Evolutionary conservation across 2,888 invertebrate species (phyloP).

Genomic region (Aelia acuminata): DNA sequence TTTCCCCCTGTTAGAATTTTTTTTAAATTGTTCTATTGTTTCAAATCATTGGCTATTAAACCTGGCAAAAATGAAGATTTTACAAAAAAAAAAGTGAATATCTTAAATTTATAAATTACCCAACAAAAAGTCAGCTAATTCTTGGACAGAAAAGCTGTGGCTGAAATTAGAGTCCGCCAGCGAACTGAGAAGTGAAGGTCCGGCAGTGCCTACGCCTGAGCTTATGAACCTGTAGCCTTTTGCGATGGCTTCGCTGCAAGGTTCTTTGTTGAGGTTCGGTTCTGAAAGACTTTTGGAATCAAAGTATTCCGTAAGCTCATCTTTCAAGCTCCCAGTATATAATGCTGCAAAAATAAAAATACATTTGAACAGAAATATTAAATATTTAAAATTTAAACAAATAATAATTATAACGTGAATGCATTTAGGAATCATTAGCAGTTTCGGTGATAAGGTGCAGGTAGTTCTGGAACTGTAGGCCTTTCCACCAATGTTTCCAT

Average conservation of each 20-base stretch:
- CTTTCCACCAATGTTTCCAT: too few relatives aligned
- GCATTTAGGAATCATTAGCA: too few relatives aligned
- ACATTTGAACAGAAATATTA: too few relatives aligned
- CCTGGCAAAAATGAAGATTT: too few relatives aligned
- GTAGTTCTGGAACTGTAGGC: too few relatives aligned
- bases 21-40: too few relatives aligned
- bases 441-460: too few relatives aligned
- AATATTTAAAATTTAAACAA: too few relatives aligned
- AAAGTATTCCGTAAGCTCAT: constrained; percentile 67
- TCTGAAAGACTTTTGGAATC: constrained; percentile 55
- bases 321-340: constrained; percentile 70
- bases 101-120: background rate
- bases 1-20: too few relatives aligned
- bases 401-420: too few relatives aligned
- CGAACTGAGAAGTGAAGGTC: constrained; percentile 66
- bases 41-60: too few relatives aligned
- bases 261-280: background rate
- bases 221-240: constrained; percentile 66
- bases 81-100: too few relatives aligned
- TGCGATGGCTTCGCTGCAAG: constrained; percentile 61
- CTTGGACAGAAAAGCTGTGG: constrained; percentile 6
- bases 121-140: constrained; percentile 10
- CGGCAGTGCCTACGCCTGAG: constrained; percentile 67
- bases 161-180: constrained; percentile 64
- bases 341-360: constrained; percentile 66